Evolutionary conservation across 2,888 invertebrate genomes (phyloP), one percentile per base, ranked within the genome.

Genomic region (Alviniconcha strummeri): DNA sequence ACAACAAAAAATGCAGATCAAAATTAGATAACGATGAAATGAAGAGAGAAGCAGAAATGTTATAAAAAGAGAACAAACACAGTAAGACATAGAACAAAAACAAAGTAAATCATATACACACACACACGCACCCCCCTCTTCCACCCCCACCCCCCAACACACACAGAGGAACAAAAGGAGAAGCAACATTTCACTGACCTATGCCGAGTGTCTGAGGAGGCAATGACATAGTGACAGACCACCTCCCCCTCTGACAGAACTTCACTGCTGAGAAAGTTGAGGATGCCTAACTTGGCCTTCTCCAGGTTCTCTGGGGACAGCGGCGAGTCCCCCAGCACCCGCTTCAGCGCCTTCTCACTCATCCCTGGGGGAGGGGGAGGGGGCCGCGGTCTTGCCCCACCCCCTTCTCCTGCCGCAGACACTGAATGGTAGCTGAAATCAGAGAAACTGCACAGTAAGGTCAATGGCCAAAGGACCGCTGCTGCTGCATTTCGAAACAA

Each of bases 201-300:
- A 86, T 94, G 93, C 86, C 98, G 95, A 0, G 97, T 97, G 92
- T 98, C 98, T 0, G 98, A 96, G 0, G 97, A 96, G 3, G 97
- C 98, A 8, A 98, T 96, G 11, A 98, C 96, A 85, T 97, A 94
- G 83, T 97, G 96, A 86, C 96, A 94, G 54, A 97, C 95, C 57
- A 96, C 95, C 84, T 97, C 97, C 55, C 95, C 95, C 90, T 96
- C 96, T 56, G 95, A 95, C 90, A 97, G 96, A 72, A 97, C 95
- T 80, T 97, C 97, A 88, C 96, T 95, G 78, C 96, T 95, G 83
- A 98, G 95, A 90, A 98, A 97, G 91, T 96, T 97, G 4, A 98
- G 96, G 89, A 97, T 96, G 60, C 96, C 96, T 87, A 96, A 94
- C 94, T 97, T 97, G 4, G 95, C 95, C 95, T 96, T 96, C 94